Evolutionary conservation across 2,888 invertebrate species (phyloP), one percentile per base, ranked within the genome.

Genomic region (Holacanthella duospinosa): DNA sequence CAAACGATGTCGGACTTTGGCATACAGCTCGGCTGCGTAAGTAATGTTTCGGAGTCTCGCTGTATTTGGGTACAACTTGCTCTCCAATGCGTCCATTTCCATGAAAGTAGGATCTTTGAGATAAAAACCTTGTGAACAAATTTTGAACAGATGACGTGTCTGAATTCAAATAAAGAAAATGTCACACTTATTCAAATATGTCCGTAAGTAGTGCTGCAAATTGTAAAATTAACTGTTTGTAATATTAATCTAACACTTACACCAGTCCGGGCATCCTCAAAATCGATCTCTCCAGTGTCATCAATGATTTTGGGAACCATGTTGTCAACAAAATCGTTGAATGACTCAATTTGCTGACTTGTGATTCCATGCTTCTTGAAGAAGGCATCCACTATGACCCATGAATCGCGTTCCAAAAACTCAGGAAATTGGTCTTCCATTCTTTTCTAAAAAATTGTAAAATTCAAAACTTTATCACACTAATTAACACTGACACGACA

Each of bases 341-440:
- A 65, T 1, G 63, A 63, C 12, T 60, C 29, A 25, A 63, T 60
- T 12, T 57, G 60, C 25, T 63, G 65, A 29, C 48, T 55, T 1
- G 59, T 63, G 19, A 65, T 43, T 1, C 63, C 65, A 55, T 63
- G 44, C 25, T 57, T 26, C 21, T 60, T 48, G 16, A 62, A 59
- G 43, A 59, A 65, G 2, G 48, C 24, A 24, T 53, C 26, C 19
- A 65, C 28, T 1, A 65, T 44, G 26, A 9, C 53, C 57, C 59
- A 59, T 4, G 36, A 59, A 2, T 57, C 28, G 2, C 12, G 12
- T 6, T 57, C 29, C 57, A 48, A 4, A 21, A 48, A 48, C 36
- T n/a, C n/a, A n/a, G n/a, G n/a, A n/a, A n/a, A n/a, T n/a, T n/a
- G n/a, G n/a, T n/a, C n/a, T n/a, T n/a, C n/a, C n/a, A n/a, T n/a